Conservation (phyloP, 2,888 invertebrate genomes). For the Mylabris sibirica region DNA sequence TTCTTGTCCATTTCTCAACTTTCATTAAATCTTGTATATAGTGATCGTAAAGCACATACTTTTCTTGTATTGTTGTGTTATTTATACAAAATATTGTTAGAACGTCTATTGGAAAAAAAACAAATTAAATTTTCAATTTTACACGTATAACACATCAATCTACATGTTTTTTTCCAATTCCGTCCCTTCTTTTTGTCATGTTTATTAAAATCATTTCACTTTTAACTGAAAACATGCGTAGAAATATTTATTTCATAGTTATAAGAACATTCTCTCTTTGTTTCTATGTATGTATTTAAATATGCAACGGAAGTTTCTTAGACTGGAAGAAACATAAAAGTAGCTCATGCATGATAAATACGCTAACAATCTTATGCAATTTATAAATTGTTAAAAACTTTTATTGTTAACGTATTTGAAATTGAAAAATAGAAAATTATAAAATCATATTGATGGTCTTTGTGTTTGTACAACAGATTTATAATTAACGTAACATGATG, state of each 20-base stretch:
- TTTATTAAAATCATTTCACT: slow-evolving; percentile 8
- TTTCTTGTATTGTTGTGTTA: not conserved
- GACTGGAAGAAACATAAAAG: not conserved
- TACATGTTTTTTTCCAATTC: not conserved
- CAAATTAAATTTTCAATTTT: not conserved
- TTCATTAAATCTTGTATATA: not conserved
- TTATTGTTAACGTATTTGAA: not conserved
- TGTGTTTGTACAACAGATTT: not conserved
- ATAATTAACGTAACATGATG: not conserved
- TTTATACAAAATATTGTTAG: not conserved
- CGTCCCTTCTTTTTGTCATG: not conserved
- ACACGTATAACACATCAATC: not conserved
- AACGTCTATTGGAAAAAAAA: not conserved
- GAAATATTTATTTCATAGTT: not conserved
- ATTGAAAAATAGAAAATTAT: not conserved
- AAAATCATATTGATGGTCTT: not conserved
- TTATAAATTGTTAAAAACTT: not conserved
- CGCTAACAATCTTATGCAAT: not conserved
- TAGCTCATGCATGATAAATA: slow-evolving; percentile 12
- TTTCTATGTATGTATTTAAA: not conserved
- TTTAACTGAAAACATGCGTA: not conserved
- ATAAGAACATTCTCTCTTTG: not conserved
- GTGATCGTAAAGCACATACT: not conserved
- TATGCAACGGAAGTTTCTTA: slow-evolving; percentile 13
- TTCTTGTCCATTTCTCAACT: not conserved